phyloP scores from a whole-genome alignment of 1,140 invertebrate genomes.

The Babylonia areolata region DNA sequence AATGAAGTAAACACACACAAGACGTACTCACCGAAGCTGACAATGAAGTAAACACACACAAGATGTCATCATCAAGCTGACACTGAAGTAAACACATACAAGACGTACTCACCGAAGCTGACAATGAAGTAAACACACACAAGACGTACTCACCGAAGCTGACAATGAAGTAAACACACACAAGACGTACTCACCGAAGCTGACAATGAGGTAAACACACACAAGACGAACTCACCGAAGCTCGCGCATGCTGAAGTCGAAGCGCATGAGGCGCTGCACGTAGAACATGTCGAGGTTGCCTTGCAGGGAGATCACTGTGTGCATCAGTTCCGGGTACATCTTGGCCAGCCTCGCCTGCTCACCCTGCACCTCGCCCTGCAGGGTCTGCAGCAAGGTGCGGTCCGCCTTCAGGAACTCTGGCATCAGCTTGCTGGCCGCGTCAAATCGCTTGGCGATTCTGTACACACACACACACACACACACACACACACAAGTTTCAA shows the following conservation, averaged over 20 bases:
- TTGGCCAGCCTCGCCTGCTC: constrained; percentile 52
- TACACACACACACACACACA: background rate
- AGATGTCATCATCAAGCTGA: too few relatives aligned
- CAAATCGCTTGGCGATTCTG: constrained; percentile 36
- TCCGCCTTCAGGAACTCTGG: constrained; percentile 66
- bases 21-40: too few relatives aligned
- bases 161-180: too few relatives aligned
- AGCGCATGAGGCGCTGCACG: constrained; percentile 59
- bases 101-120: too few relatives aligned
- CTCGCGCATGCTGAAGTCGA: constrained; percentile 57
- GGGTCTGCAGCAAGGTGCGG: constrained; percentile 52
- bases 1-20: too few relatives aligned
- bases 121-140: too few relatives aligned
- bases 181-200: too few relatives aligned
- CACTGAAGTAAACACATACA: too few relatives aligned
- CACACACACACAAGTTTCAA: background rate
- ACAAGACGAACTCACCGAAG: constrained; percentile 40
- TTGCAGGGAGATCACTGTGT: constrained; percentile 42
- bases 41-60: too few relatives aligned
- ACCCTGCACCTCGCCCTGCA: constrained; percentile 49
- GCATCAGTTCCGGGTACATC: constrained; percentile 55
- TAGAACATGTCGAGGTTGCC: constrained; percentile 66
- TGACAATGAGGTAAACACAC: too few relatives aligned
- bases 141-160: too few relatives aligned
- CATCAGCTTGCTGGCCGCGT: constrained; percentile 44